phyloP scores from a whole-genome alignment of 2,797 vertebrate genomes.

The Bucorvus abyssinicus region DNA sequence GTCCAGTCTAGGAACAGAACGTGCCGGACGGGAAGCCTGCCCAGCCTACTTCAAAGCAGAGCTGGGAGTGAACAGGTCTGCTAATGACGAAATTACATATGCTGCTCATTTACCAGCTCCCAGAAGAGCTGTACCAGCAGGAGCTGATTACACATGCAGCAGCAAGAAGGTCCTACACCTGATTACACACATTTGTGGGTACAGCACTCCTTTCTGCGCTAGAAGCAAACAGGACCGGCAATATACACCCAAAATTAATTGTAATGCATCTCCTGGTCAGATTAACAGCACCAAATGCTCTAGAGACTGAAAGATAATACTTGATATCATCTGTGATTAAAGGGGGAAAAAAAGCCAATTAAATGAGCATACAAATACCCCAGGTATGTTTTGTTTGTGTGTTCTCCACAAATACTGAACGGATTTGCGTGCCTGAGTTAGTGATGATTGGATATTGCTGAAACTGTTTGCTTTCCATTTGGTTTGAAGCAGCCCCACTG shows the following conservation, averaged over 20 bases:
- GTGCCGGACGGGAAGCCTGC: not conserved
- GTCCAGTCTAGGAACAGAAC: not conserved
- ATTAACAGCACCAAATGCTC: not conserved
- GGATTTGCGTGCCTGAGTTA: not conserved
- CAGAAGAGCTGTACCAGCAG: conserved; percentile 14
- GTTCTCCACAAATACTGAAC: not conserved
- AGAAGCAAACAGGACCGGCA: not conserved
- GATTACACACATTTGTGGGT: not conserved
- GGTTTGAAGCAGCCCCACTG: not conserved
- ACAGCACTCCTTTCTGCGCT: not conserved
- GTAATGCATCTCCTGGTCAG: not conserved
- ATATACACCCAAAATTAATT: not conserved
- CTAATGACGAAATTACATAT: conserved; percentile 41
- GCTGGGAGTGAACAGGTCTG: not conserved
- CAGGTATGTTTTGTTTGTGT: not conserved
- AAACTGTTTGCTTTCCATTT: conserved; percentile 22
- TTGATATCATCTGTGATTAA: not conserved
- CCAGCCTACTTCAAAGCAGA: conserved; percentile 34
- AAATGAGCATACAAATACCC: not conserved
- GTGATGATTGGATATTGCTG: not conserved
- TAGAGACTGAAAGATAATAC: not conserved
- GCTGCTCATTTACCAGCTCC: conserved; percentile 33
- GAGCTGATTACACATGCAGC: conserved; percentile 5
- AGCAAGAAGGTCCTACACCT: not conserved
- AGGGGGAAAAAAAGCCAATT: not conserved